Evolutionary conservation across 1,140 invertebrate species (phyloP).

Genomic region (Drosophila funebris): DNA sequence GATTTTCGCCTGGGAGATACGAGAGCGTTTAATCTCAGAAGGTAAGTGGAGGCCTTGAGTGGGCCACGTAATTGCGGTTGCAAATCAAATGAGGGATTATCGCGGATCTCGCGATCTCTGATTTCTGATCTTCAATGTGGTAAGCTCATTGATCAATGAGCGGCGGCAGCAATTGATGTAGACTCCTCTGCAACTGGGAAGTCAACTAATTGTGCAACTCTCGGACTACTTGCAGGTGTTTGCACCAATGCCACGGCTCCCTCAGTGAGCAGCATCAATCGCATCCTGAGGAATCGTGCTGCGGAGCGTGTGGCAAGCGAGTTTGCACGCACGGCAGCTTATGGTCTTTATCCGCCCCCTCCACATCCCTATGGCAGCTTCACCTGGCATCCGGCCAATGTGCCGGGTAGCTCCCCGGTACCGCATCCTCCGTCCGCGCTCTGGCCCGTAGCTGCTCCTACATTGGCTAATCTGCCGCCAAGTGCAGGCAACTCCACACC

Average conservation of each 20-base stretch:
- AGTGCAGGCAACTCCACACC: slow-evolving; percentile 42
- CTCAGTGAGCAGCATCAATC: slow-evolving; percentile 96
- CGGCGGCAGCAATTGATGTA: slow-evolving; percentile 35
- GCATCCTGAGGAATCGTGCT: slow-evolving; percentile 94
- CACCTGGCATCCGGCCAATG: slow-evolving; percentile 77
- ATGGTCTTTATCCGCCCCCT: slow-evolving; percentile 91
- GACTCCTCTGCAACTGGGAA: slow-evolving; percentile 7
- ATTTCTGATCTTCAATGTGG: slow-evolving; percentile 1
- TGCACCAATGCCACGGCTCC: slow-evolving; percentile 96
- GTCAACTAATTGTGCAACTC: slow-evolving; percentile 46
- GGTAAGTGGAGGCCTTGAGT: slow-evolving; percentile 90
- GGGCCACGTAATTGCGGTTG: slow-evolving; percentile 65
- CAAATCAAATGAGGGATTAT: slow-evolving; percentile 37
- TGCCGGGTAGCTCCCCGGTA: slow-evolving; percentile 54
- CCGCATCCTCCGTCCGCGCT: slow-evolving; percentile 56
- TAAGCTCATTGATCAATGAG: slow-evolving; percentile 25
- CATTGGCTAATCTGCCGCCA: slow-evolving; percentile 56
- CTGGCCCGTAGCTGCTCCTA: slow-evolving; percentile 70
- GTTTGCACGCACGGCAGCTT: slow-evolving; percentile 95
- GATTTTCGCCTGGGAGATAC: slow-evolving; percentile 98
- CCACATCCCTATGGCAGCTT: slow-evolving; percentile 87
- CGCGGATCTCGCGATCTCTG: slow-evolving; percentile 7
- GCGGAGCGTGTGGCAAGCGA: slow-evolving; percentile 96
- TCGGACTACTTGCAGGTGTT: slow-evolving; percentile 84
- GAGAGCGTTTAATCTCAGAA: slow-evolving; percentile 96